A percentile compares a stretch with the other conserved stretches of the same genome.
phyloP scores from a whole-genome alignment of 2,888 invertebrate species.

The Chydorus sphaericus region DNA sequence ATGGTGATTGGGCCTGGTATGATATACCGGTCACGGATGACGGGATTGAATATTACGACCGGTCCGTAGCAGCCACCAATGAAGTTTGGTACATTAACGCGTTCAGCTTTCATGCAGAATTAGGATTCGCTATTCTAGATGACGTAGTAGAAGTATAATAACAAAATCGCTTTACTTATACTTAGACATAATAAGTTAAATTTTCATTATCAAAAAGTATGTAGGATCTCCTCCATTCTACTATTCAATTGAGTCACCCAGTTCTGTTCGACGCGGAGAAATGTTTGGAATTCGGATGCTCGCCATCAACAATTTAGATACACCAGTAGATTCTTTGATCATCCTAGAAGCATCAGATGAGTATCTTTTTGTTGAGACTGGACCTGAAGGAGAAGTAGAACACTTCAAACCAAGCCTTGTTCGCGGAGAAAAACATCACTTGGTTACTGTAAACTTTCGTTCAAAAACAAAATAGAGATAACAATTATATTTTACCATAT shows the following conservation, averaged over 20 bases:
- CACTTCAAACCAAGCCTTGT: conserved; percentile 33
- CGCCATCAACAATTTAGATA: conserved; percentile 26
- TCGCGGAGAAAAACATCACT: conserved; percentile 36
- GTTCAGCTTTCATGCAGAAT: conserved; percentile 34
- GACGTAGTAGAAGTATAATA: conserved; percentile 32
- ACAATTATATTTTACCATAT: not conserved
- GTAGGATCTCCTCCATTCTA: conserved; percentile 34
- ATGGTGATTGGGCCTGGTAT: conserved; percentile 31
- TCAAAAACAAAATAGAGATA: too few species aligned
- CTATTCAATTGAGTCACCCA: conserved; percentile 36
- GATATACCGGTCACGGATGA: conserved; percentile 27
- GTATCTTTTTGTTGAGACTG: conserved; percentile 37
- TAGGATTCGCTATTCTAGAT: conserved; percentile 36
- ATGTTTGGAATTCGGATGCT: conserved; percentile 29
- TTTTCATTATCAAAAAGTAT: conserved; percentile 24
- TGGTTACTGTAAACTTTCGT: conserved; percentile 34
- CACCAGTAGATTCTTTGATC: conserved; percentile 28
- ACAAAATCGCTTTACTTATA: conserved; percentile 21
- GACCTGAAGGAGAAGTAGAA: conserved; percentile 32
- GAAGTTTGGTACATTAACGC: conserved; percentile 38
- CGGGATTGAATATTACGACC: conserved; percentile 29
- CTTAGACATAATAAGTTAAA: not conserved
- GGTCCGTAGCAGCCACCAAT: conserved; percentile 28
- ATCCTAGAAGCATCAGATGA: conserved; percentile 33
- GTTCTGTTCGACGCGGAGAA: conserved; percentile 34